phyloP scores from a whole-genome alignment of 2,113 vertebrate species.

The Rhizomys pruinosus region DNA sequence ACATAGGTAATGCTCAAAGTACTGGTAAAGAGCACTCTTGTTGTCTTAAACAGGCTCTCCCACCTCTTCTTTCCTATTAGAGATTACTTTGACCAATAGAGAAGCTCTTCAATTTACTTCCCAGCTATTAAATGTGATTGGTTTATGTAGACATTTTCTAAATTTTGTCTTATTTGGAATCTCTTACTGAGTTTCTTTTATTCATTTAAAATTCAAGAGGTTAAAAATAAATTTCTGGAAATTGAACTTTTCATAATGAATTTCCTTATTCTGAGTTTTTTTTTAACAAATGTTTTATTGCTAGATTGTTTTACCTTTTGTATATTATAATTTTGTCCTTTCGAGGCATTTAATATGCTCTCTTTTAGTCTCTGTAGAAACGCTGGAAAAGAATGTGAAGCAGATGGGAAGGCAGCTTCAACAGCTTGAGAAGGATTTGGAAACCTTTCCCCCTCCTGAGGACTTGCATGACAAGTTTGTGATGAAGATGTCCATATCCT shows the following conservation, averaged over 20 bases:
- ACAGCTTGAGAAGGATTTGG: constrained; percentile 97
- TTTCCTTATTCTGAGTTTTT: constrained; percentile 42
- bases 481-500: constrained; percentile 99
- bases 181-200: neutral
- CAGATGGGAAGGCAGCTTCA: constrained; percentile 97
- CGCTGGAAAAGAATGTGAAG: constrained; percentile 96
- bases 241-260: constrained; percentile 35
- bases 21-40: neutral
- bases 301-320: constrained; percentile 66
- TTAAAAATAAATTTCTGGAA: constrained; percentile 36
- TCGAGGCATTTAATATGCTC: constrained; percentile 80
- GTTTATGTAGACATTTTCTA: neutral
- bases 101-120: neutral
- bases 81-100: neutral
- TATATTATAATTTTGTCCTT: constrained; percentile 76
- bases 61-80: neutral
- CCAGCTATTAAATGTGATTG: neutral
- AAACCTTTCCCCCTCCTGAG: constrained; percentile 94
- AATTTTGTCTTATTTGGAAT: neutral
- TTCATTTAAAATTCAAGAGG: constrained; percentile 20
- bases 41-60: neutral
- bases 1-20: neutral
- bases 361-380: constrained; percentile 96
- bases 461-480: constrained; percentile 95
- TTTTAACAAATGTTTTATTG: constrained; percentile 68